Evolutionary conservation across 1,140 invertebrate genomes (phyloP).

Genomic region (Sitophilus oryzae): DNA sequence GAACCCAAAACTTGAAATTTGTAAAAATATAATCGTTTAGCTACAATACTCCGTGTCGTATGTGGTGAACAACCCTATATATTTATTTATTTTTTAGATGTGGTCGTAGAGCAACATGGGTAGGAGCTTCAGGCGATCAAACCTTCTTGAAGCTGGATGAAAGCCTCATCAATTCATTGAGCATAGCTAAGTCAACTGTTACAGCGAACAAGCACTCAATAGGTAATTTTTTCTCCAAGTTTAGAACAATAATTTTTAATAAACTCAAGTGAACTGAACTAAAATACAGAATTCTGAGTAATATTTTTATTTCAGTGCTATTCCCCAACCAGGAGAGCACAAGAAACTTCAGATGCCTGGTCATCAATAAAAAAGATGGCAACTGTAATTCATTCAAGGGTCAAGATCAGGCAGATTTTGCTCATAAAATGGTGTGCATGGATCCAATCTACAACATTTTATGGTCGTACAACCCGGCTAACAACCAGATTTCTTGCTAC

Average conservation of each 20-base stretch:
- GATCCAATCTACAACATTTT: conserved; percentile 85
- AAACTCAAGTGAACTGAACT: too few relatives aligned
- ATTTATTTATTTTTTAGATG: conserved; percentile 43
- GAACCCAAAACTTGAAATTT: too few relatives aligned
- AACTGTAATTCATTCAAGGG: conserved; percentile 74
- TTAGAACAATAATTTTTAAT: too few relatives aligned
- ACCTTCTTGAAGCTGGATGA: conserved; percentile 94
- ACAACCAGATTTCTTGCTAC: conserved; percentile 69
- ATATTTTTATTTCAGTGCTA: conserved; percentile 55
- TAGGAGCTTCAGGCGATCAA: conserved; percentile 89
- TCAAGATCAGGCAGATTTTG: conserved; percentile 72
- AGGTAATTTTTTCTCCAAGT: too few relatives aligned
- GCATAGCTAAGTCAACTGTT: conserved; percentile 77
- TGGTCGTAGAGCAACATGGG: conserved; percentile 84
- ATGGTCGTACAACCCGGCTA: conserved; percentile 72
- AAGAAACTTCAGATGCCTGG: conserved; percentile 70
- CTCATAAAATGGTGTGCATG: conserved; percentile 67
- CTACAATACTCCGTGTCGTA: too few relatives aligned
- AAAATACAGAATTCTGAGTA: too few relatives aligned
- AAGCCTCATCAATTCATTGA: conserved; percentile 82
- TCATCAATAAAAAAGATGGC: conserved; percentile 80
- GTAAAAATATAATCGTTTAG: too few relatives aligned
- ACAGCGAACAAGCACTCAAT: conserved; percentile 83
- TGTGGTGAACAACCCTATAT: too few relatives aligned
- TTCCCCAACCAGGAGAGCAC: conserved; percentile 63